These are phyloP conservation scores for Crotalus viridis DNA, from an alignment of 2,113 vertebrate genomes.

Conservation along the genomic window DNA sequence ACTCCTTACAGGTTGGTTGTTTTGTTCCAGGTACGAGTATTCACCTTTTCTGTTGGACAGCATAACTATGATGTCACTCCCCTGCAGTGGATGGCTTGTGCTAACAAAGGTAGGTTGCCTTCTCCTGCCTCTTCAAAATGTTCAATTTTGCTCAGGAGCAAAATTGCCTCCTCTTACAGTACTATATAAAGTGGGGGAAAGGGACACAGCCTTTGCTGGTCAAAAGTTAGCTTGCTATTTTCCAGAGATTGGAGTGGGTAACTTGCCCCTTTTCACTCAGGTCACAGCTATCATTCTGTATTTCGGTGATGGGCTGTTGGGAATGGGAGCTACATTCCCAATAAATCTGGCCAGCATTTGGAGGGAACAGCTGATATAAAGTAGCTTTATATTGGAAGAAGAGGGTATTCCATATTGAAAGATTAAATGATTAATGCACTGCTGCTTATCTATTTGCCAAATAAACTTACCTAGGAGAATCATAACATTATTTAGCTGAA, in stretches of 20 bases:
- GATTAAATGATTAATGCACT: background rate
- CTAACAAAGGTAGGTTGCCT: slow-evolving; percentile 88
- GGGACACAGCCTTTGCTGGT: background rate
- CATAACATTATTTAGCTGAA: background rate
- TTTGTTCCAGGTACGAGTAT: slow-evolving; percentile 81
- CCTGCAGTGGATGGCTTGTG: slow-evolving; percentile 97
- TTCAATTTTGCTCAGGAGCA: accelerated
- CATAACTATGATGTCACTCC: slow-evolving; percentile 98
- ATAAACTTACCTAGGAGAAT: background rate
- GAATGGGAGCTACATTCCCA: background rate
- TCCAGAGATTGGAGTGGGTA: too few relatives aligned
- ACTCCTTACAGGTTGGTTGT: background rate
- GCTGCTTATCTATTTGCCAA: background rate
- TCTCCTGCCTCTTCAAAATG: background rate
- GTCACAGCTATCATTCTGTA: background rate
- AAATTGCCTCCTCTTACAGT: accelerated
- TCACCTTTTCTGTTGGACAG: slow-evolving; percentile 97
- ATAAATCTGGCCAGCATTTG: background rate
- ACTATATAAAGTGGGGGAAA: accelerated
- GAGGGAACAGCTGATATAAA: background rate
- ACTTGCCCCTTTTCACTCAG: background rate
- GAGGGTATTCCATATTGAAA: background rate
- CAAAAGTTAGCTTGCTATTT: background rate
- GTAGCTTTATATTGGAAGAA: background rate
- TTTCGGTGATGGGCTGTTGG: background rate